Percentiles rank a stretch among this genome's conserved stretches.
These are phyloP conservation scores for Stomorhina lunata DNA, from an alignment of 2,888 invertebrate genomes.

Conservation along the genomic window DNA sequence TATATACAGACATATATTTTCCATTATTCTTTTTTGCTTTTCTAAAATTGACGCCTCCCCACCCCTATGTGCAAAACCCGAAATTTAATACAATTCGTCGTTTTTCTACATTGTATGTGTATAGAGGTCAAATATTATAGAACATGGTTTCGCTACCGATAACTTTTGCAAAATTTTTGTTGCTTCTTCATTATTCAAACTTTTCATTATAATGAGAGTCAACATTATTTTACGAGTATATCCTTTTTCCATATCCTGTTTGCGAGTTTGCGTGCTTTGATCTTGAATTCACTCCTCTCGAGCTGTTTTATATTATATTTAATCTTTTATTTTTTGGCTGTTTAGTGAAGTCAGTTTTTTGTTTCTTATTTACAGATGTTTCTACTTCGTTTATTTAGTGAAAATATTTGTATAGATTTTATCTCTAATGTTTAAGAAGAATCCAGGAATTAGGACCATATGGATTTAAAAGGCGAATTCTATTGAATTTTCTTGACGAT, in stretches of 20 bases:
- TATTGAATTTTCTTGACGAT: not conserved
- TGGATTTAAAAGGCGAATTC: conserved; percentile 1
- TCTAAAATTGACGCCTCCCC: not conserved
- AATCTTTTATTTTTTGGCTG: not conserved
- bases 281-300: not conserved
- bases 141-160: not conserved
- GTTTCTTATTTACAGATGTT: conserved; percentile 1
- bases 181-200: not conserved
- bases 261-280: conserved; percentile 16
- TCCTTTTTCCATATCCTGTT: too few relatives aligned
- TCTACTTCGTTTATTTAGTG: not conserved
- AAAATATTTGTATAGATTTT: not conserved
- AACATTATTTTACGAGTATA: too few relatives aligned
- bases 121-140: conserved; percentile 44
- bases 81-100: too few relatives aligned
- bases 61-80: not conserved
- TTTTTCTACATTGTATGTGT: too few relatives aligned
- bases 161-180: not conserved
- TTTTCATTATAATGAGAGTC: not conserved
- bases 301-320: not conserved
- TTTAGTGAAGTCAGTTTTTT: not conserved
- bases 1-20: not conserved
- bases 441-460: not conserved
- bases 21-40: not conserved
- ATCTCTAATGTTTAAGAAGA: not conserved